phyloP scores from a whole-genome alignment of 1,140 invertebrate genomes.

The Bombus cullumanus region DNA sequence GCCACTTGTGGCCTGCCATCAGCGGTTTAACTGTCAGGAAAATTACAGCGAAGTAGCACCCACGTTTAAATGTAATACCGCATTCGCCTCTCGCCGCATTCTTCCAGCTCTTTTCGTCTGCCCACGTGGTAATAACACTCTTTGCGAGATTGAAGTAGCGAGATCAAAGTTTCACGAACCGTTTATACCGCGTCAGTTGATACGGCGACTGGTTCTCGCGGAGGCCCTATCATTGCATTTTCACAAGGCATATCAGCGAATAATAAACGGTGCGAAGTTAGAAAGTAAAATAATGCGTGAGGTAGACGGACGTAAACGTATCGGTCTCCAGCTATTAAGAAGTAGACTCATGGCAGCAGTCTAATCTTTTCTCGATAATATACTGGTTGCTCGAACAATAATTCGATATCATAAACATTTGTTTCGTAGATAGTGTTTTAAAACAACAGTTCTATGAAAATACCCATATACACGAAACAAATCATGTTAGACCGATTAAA shows the following conservation, averaged over 20 bases:
- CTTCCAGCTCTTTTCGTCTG: constrained; percentile 7
- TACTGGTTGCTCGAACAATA: not conserved
- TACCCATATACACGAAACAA: not conserved
- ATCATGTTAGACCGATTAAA: not conserved
- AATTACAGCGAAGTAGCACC: constrained; percentile 32
- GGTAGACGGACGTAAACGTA: not conserved
- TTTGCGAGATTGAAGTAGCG: constrained; percentile 33
- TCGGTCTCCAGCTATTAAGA: not conserved
- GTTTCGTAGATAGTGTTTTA: not conserved
- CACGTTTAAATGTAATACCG: constrained; percentile 34
- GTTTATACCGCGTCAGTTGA: not conserved
- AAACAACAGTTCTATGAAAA: not conserved
- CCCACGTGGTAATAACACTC: constrained; percentile 44
- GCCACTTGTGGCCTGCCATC: constrained; percentile 3
- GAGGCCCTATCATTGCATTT: constrained; percentile 10
- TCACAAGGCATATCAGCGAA: not conserved
- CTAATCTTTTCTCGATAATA: not conserved
- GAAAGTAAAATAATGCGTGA: constrained; percentile 20
- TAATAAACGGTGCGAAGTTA: constrained; percentile 26
- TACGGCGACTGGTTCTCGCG: not conserved
- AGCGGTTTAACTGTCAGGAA: constrained; percentile 8
- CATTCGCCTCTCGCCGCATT: constrained; percentile 1
- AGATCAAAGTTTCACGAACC: constrained; percentile 37
- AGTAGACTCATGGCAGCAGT: not conserved
- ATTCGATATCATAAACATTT: not conserved